Conservation (phyloP, 1,140 invertebrate genomes). For the Belonocnema kinseyi region DNA sequence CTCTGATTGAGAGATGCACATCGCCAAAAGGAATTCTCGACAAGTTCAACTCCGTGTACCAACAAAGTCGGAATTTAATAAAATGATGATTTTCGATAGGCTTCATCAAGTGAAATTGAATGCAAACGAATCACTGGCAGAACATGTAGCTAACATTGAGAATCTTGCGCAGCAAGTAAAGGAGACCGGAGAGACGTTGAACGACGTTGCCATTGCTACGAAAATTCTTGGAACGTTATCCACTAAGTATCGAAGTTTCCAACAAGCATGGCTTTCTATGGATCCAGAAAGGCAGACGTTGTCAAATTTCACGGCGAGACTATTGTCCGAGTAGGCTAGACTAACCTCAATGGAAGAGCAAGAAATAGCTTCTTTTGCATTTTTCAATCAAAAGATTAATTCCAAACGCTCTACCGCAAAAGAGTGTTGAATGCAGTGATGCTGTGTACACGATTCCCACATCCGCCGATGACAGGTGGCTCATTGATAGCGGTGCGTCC, state of each 20-base stretch:
- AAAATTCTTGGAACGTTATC: constrained; percentile 21
- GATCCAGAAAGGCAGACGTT: constrained; percentile 34
- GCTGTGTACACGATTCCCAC: background rate
- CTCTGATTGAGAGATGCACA: too few relatives aligned
- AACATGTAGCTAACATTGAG: too few relatives aligned
- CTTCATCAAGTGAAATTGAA: too few relatives aligned
- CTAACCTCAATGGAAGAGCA: constrained; percentile 31
- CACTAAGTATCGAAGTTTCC: constrained; percentile 58
- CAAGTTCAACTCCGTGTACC: too few relatives aligned
- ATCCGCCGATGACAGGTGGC: background rate
- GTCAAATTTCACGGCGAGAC: constrained; percentile 63
- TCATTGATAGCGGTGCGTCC: background rate
- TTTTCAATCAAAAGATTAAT: background rate
- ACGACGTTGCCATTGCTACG: too few relatives aligned
- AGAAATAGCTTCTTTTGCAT: background rate
- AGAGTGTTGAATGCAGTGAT: background rate
- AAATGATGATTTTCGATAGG: too few relatives aligned
- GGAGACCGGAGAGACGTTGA: too few relatives aligned
- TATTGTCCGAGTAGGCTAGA: constrained; percentile 63
- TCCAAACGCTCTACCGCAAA: background rate
- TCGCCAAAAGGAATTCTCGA: too few relatives aligned
- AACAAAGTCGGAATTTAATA: too few relatives aligned
- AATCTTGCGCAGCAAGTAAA: too few relatives aligned
- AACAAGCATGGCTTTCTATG: constrained; percentile 66
- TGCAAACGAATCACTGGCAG: too few relatives aligned